Conservation (phyloP, 2,888 invertebrate species). For the Nowickia ferox region DNA sequence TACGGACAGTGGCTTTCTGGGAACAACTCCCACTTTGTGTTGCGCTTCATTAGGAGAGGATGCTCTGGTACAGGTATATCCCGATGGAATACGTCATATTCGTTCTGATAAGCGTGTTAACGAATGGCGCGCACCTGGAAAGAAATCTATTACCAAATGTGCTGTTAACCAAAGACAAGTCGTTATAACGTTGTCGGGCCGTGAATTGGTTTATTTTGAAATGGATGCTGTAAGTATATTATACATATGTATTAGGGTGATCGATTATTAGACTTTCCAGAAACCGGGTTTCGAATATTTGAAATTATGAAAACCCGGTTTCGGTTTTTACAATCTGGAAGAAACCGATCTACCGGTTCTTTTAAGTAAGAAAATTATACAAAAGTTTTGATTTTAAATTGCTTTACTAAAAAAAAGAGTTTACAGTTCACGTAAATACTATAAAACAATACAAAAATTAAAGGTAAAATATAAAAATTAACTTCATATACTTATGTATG, state of each 20-base stretch:
- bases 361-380: too few species aligned
- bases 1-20: constrained; percentile 99
- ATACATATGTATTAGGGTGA: background rate
- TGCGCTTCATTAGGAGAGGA: constrained; percentile 99
- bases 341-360: too few species aligned
- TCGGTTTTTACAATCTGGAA: too few species aligned
- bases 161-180: constrained; percentile 99
- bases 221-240: constrained; percentile 95
- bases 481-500: too few species aligned
- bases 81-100: constrained; percentile 99
- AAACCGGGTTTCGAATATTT: too few species aligned
- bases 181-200: constrained; percentile 98
- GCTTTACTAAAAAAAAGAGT: too few species aligned
- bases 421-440: too few species aligned
- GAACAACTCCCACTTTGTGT: constrained; percentile 98
- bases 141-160: constrained; percentile 98
- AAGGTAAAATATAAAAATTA: too few species aligned
- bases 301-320: too few species aligned
- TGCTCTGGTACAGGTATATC: constrained; percentile 99
- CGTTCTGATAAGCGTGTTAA: constrained; percentile 98
- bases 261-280: too few species aligned
- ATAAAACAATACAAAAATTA: too few species aligned
- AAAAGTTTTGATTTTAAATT: too few species aligned
- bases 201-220: constrained; percentile 99
- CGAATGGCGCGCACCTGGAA: constrained; percentile 99